These are phyloP conservation scores for Octodon degus DNA, from an alignment of 2,113 vertebrate genomes.

Conservation along the genomic window DNA sequence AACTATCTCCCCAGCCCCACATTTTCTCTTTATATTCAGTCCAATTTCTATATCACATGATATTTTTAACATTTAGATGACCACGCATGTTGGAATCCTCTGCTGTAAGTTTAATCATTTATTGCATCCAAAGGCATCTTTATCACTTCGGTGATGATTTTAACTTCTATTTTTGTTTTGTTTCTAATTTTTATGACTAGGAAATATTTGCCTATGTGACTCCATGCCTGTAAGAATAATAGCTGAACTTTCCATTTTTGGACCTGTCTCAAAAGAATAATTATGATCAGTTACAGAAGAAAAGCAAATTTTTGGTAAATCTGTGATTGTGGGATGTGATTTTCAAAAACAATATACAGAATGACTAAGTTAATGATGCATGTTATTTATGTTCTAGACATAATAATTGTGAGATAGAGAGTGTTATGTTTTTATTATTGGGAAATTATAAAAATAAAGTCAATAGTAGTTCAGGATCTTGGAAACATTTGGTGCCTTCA, in stretches of 20 bases:
- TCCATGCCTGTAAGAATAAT: not conserved
- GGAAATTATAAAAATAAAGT: not conserved
- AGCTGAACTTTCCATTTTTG: not conserved
- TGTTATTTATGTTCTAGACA: not conserved
- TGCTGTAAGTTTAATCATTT: not conserved
- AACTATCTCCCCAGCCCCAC: too few species aligned
- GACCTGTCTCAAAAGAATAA: not conserved
- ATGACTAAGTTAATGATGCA: not conserved
- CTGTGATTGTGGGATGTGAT: not conserved
- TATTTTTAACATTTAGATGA: not conserved
- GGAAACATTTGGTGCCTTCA: not conserved
- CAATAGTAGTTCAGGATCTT: not conserved
- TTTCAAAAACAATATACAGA: not conserved
- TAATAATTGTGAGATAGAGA: not conserved
- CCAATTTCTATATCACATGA: not conserved
- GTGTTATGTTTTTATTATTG: not conserved
- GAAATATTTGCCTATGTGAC: not conserved
- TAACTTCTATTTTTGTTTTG: not conserved
- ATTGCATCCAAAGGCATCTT: not conserved
- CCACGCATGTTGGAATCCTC: not conserved
- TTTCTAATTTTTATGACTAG: not conserved
- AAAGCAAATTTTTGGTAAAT: conserved; percentile 1
- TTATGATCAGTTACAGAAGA: not conserved
- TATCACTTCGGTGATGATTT: not conserved
- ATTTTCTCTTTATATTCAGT: not conserved